Conservation (phyloP, 2,113 vertebrate species). For the Osmerus mordax region DNA sequence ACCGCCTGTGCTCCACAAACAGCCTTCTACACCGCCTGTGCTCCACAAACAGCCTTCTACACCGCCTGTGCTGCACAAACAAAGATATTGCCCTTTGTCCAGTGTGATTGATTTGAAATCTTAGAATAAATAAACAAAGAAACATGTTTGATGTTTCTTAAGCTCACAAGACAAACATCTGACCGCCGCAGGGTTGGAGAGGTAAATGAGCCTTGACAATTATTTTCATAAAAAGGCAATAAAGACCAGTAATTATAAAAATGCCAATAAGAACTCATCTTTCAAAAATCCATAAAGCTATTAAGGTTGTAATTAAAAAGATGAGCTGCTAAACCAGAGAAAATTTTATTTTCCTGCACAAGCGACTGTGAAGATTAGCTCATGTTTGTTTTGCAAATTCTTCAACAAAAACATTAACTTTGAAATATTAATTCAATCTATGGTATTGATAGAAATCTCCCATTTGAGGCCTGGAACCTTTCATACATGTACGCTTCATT, state of each 20-base stretch:
- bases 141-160: conserved; percentile 48
- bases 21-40: no score
- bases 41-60: no score
- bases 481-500: conserved; percentile 76
- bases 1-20: no score
- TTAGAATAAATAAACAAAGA: not conserved
- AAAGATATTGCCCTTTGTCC: no score
- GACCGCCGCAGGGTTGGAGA: conserved; percentile 64
- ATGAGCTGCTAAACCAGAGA: conserved; percentile 72
- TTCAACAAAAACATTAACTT: conserved; percentile 80
- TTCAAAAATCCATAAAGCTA: conserved; percentile 82
- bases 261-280: conserved; percentile 82
- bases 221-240: conserved; percentile 83
- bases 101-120: not conserved
- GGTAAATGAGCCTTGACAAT: conserved; percentile 77
- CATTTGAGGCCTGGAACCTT: conserved; percentile 64
- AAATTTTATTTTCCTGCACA: conserved; percentile 79
- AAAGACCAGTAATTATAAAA: conserved; percentile 80
- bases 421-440: conserved; percentile 80
- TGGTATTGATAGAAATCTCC: conserved; percentile 75
- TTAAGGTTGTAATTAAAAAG: conserved; percentile 81
- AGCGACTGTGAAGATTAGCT: conserved; percentile 73
- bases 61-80: no score
- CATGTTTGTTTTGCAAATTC: conserved; percentile 78
- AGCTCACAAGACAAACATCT: conserved; percentile 61